Evolutionary conservation across 2,113 vertebrate species (phyloP).

Genomic region (Chaenocephalus aceratus): DNA sequence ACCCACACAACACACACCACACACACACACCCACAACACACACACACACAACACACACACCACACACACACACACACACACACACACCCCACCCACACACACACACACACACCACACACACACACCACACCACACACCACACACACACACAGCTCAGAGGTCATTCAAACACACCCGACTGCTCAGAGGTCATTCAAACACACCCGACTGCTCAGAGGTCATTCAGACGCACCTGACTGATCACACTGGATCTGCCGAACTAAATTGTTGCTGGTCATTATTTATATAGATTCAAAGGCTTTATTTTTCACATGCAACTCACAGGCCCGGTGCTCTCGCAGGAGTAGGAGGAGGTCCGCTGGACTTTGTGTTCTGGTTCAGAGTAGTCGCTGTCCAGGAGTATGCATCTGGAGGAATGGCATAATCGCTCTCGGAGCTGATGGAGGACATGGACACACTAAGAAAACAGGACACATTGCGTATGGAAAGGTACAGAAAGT

Average conservation of each 20-base stretch:
- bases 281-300: too few species aligned
- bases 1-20: too few species aligned
- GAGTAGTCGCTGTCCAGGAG: slow-evolving; percentile 91
- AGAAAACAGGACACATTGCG: neutral
- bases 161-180: too few species aligned
- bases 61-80: too few species aligned
- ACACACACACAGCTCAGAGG: too few species aligned
- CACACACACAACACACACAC: too few species aligned
- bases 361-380: slow-evolving; percentile 92
- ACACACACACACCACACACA: slow-evolving; percentile 45
- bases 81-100: neutral
- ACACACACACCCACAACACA: too few species aligned
- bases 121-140: too few species aligned
- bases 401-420: slow-evolving; percentile 92
- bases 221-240: neutral
- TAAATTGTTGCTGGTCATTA: neutral
- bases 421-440: slow-evolving; percentile 93
- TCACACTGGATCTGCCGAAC: neutral
- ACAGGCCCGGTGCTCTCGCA: slow-evolving; percentile 87
- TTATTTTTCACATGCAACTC: slow-evolving; percentile 36
- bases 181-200: too few species aligned
- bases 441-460: slow-evolving; percentile 92
- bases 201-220: too few species aligned
- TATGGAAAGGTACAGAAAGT: neutral
- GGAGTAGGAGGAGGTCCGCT: slow-evolving; percentile 91